Conservation (phyloP, 2,888 invertebrate genomes). For the Drosophila koepferae region DNA sequence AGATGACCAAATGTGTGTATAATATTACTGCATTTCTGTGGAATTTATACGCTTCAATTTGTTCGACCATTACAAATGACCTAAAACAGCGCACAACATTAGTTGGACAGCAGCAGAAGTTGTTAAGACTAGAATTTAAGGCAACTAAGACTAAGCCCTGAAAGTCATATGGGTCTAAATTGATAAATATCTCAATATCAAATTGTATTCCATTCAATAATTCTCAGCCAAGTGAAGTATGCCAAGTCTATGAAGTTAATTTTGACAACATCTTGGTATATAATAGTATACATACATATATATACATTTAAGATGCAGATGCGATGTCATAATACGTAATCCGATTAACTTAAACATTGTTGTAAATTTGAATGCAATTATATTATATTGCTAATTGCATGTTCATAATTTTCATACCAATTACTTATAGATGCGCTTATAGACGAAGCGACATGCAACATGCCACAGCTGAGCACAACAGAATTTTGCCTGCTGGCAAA, state of each 20-base stretch:
- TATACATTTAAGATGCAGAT: neutral
- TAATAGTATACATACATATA: neutral
- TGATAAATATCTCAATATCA: too few species aligned
- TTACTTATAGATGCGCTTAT: constrained; percentile 25
- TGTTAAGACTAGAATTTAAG: neutral
- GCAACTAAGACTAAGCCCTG: neutral
- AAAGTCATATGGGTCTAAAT: neutral
- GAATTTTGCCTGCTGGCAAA: constrained; percentile 28
- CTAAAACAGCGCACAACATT: constrained; percentile 14
- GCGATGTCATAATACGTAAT: constrained; percentile 1
- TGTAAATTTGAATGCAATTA: constrained; percentile 10
- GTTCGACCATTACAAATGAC: constrained; percentile 42
- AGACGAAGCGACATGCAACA: neutral
- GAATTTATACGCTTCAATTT: constrained; percentile 53
- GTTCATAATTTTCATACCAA: constrained; percentile 20
- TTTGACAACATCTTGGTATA: neutral
- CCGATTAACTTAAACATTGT: neutral
- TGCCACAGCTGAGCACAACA: constrained; percentile 6
- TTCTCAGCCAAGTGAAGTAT: neutral
- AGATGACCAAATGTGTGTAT: constrained; percentile 53
- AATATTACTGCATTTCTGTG: constrained; percentile 24
- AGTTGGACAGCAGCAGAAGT: neutral
- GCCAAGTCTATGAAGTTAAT: neutral
- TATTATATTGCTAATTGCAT: constrained; percentile 29
- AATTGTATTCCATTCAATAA: neutral